phyloP scores from a whole-genome alignment of 2,888 invertebrate species.

The Spodoptera littoralis region DNA sequence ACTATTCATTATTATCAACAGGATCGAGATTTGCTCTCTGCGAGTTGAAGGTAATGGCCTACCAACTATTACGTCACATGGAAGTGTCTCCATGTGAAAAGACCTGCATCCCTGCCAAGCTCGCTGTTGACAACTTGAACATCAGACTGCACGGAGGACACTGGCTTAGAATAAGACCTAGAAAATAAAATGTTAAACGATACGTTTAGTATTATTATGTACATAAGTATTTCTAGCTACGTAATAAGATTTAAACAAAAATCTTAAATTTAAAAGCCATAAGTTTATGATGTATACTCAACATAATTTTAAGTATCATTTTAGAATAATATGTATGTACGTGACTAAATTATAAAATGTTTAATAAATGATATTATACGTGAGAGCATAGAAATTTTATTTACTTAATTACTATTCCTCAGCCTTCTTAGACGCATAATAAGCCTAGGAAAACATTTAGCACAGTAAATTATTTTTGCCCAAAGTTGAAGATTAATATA shows the following conservation, averaged over 20 bases:
- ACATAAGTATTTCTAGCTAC: neutral
- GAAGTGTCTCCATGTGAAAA: slow-evolving; percentile 66
- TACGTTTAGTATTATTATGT: too few species aligned
- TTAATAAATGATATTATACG: too few species aligned
- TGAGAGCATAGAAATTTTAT: too few species aligned
- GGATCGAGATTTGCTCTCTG: slow-evolving; percentile 76
- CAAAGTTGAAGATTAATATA: too few species aligned
- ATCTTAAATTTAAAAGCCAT: neutral
- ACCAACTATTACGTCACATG: slow-evolving; percentile 69
- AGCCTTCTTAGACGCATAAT: neutral
- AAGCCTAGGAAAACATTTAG: too few species aligned
- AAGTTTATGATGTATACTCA: too few species aligned
- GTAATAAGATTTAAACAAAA: neutral
- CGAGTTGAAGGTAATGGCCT: slow-evolving; percentile 75
- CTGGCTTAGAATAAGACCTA: slow-evolving; percentile 64
- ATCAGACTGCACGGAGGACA: slow-evolving; percentile 69
- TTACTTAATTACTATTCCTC: too few species aligned
- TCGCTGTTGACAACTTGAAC: slow-evolving; percentile 61
- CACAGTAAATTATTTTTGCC: too few species aligned
- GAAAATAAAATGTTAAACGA: slow-evolving; percentile 32
- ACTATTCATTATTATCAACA: slow-evolving; percentile 6
- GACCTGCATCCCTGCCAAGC: slow-evolving; percentile 63
- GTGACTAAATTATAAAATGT: too few species aligned
- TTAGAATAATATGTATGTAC: too few species aligned
- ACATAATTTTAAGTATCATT: too few species aligned